Base-by-base conservation (phyloP, 2,888 invertebrate genomes). In the Limnephilus lunatus region DNA sequence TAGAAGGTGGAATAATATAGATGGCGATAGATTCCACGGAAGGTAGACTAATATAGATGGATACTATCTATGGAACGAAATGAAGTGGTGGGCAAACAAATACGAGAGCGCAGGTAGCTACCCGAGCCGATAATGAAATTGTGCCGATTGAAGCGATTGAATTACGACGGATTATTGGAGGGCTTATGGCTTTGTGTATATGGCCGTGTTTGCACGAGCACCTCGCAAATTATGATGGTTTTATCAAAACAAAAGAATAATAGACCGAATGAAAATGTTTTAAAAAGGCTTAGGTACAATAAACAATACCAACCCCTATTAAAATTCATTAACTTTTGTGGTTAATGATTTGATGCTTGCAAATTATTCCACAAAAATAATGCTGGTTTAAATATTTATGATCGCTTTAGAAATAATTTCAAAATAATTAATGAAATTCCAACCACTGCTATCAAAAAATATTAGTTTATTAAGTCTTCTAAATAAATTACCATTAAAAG, bases 101-200 rank as follows among this genome's bases (percentile, higher is more conserved):
- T 39, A 85, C 85, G 85, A 81, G 90, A 35, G 88, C 32, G 88
- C 31, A 32, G 88, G 68, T 80, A 80, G 68, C 68, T 88, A 68
- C 91, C 80, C 81, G 85, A 39, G 30, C 80, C 87, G 92, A 88
- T 92, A 92, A 90, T 92, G 90, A 92, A 92, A 92, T 92, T 90
- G 87, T 92, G 90, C 92, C 89, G 90, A 92, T 92, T 90, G 92
- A 88, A 32, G 81, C 81, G 92, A 92, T 92, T 92, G 89, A 92
- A 92, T 92, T 92, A 86, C 89, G 90, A 80, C 53, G 88, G 90
- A 92, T 92, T 92, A 92, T 92, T 86, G 87, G 68, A 82, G 89
- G 86, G 86, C 44, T 86, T 86, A 86, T 44, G 44, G 86, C 44
- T 86, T 48, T 83, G 68, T 68, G 68, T 68, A n/a, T 68, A 25